These are phyloP conservation scores for Brachionus calyciflorus DNA, from an alignment of 1,140 invertebrate genomes.

Conservation along the genomic window DNA sequence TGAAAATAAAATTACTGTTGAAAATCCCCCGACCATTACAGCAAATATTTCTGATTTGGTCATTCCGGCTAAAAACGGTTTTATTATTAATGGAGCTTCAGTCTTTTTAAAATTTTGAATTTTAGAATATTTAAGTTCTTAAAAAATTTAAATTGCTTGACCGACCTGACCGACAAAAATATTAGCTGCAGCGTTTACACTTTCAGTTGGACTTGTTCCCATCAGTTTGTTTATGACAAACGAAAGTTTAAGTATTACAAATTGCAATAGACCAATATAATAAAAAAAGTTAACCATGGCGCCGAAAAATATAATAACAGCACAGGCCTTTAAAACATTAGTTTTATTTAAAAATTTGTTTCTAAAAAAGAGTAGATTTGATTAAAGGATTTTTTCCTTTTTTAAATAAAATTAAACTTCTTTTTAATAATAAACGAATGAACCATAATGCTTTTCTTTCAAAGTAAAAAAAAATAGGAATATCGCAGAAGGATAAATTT, in stretches of 20 bases:
- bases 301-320: slow-evolving; percentile 85
- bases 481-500: too few relatives aligned
- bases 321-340: slow-evolving; percentile 65
- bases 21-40: slow-evolving; percentile 87
- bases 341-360: too few relatives aligned
- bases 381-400: too few relatives aligned
- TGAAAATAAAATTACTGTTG: slow-evolving; percentile 67
- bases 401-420: too few relatives aligned
- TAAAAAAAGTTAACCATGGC: slow-evolving; percentile 81
- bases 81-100: slow-evolving; percentile 37
- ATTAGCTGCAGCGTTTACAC: slow-evolving; percentile 57
- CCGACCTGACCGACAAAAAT: slow-evolving; percentile 56
- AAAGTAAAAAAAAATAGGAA: too few relatives aligned
- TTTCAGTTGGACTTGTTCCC: slow-evolving; percentile 47
- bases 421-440: too few relatives aligned
- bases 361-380: too few relatives aligned
- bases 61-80: slow-evolving; percentile 33
- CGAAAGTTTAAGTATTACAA: slow-evolving; percentile 77
- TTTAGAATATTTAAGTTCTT: too few relatives aligned
- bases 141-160: neutral
- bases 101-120: neutral
- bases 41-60: slow-evolving; percentile 71
- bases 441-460: too few relatives aligned
- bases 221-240: slow-evolving; percentile 51
- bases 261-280: slow-evolving; percentile 81